phyloP scores from a whole-genome alignment of 2,113 vertebrate species.

The Noturus placidus region DNA sequence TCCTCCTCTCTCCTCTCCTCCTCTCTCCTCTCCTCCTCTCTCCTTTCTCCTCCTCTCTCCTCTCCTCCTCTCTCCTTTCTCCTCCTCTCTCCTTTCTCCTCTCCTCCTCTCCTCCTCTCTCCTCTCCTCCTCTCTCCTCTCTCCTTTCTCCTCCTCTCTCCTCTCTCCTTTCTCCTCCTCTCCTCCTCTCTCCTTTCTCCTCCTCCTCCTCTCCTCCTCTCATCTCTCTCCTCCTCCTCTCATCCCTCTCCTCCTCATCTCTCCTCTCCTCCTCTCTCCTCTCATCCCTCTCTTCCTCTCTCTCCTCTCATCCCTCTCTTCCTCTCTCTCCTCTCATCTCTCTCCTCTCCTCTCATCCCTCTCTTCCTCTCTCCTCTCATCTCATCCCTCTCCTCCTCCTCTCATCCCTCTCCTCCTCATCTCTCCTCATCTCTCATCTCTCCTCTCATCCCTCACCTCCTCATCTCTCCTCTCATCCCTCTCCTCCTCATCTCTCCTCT shows the following conservation, averaged over 20 bases:
- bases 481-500: background rate
- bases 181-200: background rate
- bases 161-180: too few species aligned
- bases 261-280: too few species aligned
- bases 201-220: background rate
- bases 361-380: too few species aligned
- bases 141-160: background rate
- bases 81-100: background rate
- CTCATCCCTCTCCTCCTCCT: background rate
- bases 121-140: too few species aligned
- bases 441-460: background rate
- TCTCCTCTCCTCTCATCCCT: accelerated
- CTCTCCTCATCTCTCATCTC: background rate
- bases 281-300: background rate
- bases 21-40: too few species aligned
- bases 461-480: background rate
- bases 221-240: background rate
- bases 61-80: background rate
- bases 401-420: background rate
- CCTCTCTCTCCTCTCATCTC: background rate
- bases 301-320: background rate
- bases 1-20: background rate
- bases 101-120: too few species aligned
- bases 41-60: background rate
- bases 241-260: too few species aligned